Base-by-base conservation (phyloP, 2,113 vertebrate genomes). In the Phyllostomus hastatus region DNA sequence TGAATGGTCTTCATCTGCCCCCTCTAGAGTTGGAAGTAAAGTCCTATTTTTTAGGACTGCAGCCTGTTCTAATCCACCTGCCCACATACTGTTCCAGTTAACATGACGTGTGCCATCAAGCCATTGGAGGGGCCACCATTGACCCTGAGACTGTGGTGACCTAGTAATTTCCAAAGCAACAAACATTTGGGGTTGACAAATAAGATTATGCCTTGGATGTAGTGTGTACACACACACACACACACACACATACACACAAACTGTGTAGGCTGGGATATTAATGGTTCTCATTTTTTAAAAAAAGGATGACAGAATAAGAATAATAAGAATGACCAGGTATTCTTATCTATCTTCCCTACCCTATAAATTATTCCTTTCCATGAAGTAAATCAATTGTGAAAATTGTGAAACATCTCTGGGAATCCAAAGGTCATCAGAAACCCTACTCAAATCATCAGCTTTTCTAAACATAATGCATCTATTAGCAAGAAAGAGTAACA, bases 371-470 rank as follows among this genome's bases (percentile, higher is more conserved):
- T 52, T 89, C 46, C 19, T 38, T 97, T 69, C 33, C 50, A 48
- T 31, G 79, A 93, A 16, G 85, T 81, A 91, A 28, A 89, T 86
- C 54, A 82, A 22, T 78, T 93, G 69, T n/a, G 66, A 92, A 61
- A 82, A 22, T 78, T 93, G 69, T n/a, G 66, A 92, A 92, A 85
- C 14, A 52, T 46, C 43, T 64, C 57, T 10, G n/a, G 19, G 46
- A 86, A 75, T 92, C 52, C 75, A 84, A 75, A 88, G 66, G 17
- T 66, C n/a, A 90, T 73, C 35, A 82, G 75, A 85, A 92, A 52
- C 24, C 3, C 52, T 26, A 52, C 26, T 70, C 54, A 88, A 67
- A 80, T 50, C 75, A 59, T 24, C 46, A 84, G 38, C 52, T 82
- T 57, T 85, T 95, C 48, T 84, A 84, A 94, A 84, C 11, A 70